Percentiles rank a stretch among this genome's conserved stretches.
These are phyloP conservation scores for Micromys minutus DNA, from an alignment of 2,113 vertebrate species.

Conservation along the genomic window DNA sequence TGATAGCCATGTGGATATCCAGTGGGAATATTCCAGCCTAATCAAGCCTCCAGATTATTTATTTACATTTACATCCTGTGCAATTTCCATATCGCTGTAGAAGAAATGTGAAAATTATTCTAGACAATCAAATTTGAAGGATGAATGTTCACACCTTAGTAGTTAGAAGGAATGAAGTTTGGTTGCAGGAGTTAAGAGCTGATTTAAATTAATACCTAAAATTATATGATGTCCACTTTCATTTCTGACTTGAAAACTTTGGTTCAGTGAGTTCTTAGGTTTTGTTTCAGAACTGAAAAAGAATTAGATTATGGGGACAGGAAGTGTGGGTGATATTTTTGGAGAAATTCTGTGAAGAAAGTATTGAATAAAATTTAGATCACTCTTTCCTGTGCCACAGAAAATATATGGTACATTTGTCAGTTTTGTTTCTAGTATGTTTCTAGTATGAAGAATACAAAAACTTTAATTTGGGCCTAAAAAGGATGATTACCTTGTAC, in stretches of 20 bases:
- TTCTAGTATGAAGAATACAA: not conserved
- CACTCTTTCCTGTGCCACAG: not conserved
- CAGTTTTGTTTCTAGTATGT: slow-evolving; percentile 43
- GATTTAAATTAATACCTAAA: not conserved
- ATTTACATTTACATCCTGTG: not conserved
- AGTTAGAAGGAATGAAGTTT: not conserved
- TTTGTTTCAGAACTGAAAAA: slow-evolving; percentile 29
- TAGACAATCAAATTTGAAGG: not conserved
- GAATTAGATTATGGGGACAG: not conserved
- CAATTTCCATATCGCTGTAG: not conserved
- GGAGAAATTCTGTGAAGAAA: slow-evolving; percentile 51
- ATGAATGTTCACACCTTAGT: not conserved
- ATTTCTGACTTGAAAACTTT: not conserved
- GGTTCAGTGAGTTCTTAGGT: not conserved
- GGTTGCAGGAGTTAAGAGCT: not conserved
- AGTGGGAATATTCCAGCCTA: not conserved
- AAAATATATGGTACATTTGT: slow-evolving; percentile 21
- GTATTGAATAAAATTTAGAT: slow-evolving; percentile 51
- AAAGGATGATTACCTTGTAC: not conserved
- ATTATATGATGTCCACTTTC: not conserved
- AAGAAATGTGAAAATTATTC: not conserved
- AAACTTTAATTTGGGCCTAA: slow-evolving; percentile 1
- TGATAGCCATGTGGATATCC: not conserved
- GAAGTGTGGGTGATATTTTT: not conserved
- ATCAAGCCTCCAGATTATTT: not conserved